Conservation (phyloP, 2,888 invertebrate genomes). For the Cheilosia grossa region DNA sequence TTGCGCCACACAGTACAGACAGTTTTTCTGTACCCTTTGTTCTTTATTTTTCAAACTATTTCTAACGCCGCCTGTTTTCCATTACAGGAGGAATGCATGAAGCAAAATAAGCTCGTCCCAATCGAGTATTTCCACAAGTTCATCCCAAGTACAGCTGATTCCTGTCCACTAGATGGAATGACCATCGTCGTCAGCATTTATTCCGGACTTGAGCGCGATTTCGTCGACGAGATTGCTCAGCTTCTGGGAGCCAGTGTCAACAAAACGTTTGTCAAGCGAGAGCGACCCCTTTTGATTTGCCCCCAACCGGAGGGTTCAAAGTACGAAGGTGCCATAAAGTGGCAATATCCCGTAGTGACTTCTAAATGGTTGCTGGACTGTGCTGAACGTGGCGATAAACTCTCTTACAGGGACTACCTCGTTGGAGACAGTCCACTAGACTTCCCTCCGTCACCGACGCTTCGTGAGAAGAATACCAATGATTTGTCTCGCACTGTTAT, state of each 20-base stretch:
- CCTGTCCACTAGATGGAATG: constrained; percentile 86
- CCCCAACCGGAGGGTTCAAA: constrained; percentile 90
- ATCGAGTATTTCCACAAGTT: constrained; percentile 90
- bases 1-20: too few relatives aligned
- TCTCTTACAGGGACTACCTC: constrained; percentile 85
- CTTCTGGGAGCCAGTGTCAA: constrained; percentile 89
- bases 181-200: constrained; percentile 93
- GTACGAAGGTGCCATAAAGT: constrained; percentile 91
- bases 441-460: constrained; percentile 78
- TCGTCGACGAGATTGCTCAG: constrained; percentile 88
- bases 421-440: constrained; percentile 84
- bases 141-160: constrained; percentile 84
- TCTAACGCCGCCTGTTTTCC: neutral
- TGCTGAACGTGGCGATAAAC: constrained; percentile 84
- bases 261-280: constrained; percentile 88
- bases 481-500: constrained; percentile 40
- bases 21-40: too few relatives aligned
- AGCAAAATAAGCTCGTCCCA: constrained; percentile 85
- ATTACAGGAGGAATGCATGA: constrained; percentile 82
- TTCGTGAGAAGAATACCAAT: constrained; percentile 75
- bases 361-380: constrained; percentile 91
- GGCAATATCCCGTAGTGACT: constrained; percentile 91
- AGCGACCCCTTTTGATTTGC: constrained; percentile 92
- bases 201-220: constrained; percentile 88
- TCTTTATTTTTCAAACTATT: too few relatives aligned